Base-by-base conservation (phyloP, 2,797 vertebrate species). In the Serranus cabrilla region DNA sequence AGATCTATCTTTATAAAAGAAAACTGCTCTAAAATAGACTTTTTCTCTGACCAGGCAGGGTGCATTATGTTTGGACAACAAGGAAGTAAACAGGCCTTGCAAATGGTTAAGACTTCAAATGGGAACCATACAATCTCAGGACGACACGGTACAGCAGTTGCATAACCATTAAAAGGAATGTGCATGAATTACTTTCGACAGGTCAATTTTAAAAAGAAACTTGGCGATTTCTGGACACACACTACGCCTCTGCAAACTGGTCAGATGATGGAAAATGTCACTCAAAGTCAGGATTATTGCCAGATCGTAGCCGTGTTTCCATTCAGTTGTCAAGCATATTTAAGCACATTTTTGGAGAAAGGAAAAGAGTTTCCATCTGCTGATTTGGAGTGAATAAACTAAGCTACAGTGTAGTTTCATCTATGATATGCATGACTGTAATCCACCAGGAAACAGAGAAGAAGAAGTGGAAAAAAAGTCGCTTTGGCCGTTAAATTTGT, bases 91-190 rank as follows among this genome's bases (percentile, higher is more conserved):
- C 84, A 87, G 27, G 73, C 56, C 58, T 64, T 64, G 21, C 77
- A 69, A 65, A 76, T 23, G 50, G 60, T 72, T 88, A 88, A 90
- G 84, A 93, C 87, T 82, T 71, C 11, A 72, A 63, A 80, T 64
- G 40, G 63, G 45, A 85, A 71, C 74, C 73, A 2, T 65, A 87
- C 59, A 80, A 81, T 85, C 54, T 80, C 61, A 56, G 54, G 34
- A 59, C 46, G 62, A 34, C 34, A 87, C 66, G 20, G 51, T 83
- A 86, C 75, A 84, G 45, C 31, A 72, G 81, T 85, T 88, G 86
- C 91, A 93, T 89, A 88, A 89, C 71, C 78, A 72, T 90, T 49
- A 54, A 78, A 11, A 84, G 89, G 90, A 92, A 93, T 90, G 91
- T 93, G 86, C 81, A 88, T 85, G 84, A 88, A 82, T 74, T 16